Base-by-base conservation (phyloP, 1,140 invertebrate species). In the Marisa cornuarietis region DNA sequence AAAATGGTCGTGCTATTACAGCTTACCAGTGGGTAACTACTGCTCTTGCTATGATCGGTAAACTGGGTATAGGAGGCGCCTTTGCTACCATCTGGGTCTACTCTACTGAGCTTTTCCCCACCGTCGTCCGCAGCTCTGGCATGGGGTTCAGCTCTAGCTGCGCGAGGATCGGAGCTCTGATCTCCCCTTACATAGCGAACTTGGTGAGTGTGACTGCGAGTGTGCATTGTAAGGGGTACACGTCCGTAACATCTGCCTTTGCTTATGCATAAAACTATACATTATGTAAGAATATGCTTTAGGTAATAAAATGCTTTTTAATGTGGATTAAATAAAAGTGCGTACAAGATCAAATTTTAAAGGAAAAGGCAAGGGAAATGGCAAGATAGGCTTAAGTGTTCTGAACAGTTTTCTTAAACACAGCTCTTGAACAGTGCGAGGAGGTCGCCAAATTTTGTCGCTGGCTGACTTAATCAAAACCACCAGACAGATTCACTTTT, bases 1-100 rank as follows among this genome's bases (percentile, higher is more conserved):
- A n/a, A 42, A 42, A 42, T 42, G 16, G 11, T 58, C 16, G 1
- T 58, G 7, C 49, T 72, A 9, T 68, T 74, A 31, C 80, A 81
- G 80, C 71, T 11, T 61, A 65, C 9, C 71, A 73, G 20, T 81
- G 80, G 80, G 62, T 71, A 7, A 81, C 80, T 9, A 77, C 71
- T 22, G 77, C 72, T 22, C 71, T 81, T 31, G 76, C 80, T 24
- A 81, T 81, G 80, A 22, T 81, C 22, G 80, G 80, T 14, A 81
- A 81, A 63, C 76, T 82, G 26, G 62, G 71, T 26, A 73, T 72
- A 11, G 58, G 76, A 22, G 61, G 66, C 42, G 52, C 75, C n/a
- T 82, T 79, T 65, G 77, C 75, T 71, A 68, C 31, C n/a, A 79
- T 82, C 26, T 82, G 74, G 49, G 22, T 81, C 42, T 75, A 78